These are phyloP conservation scores for Trichomalopsis sarcophagae DNA, from an alignment of 1,140 invertebrate genomes.

Conservation along the genomic window DNA sequence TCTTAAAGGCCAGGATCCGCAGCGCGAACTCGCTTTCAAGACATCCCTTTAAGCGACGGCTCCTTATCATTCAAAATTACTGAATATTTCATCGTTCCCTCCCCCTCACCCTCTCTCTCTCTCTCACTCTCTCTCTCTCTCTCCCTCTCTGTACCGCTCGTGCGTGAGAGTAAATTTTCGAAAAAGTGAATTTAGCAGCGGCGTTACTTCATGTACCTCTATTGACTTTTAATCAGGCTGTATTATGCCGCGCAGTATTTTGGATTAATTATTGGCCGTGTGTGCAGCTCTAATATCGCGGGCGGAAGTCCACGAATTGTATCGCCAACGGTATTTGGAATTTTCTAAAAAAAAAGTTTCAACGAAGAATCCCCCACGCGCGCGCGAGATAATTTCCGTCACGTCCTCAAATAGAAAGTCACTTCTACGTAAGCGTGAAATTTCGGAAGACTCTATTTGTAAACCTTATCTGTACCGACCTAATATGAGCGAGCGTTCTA, in stretches of 20 bases:
- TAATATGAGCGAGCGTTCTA: too few species aligned
- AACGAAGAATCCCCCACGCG: too few species aligned
- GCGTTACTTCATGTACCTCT: background rate
- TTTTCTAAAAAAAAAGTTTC: background rate
- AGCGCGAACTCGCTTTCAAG: slow-evolving; percentile 26
- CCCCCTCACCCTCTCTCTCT: too few species aligned
- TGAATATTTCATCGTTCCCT: slow-evolving; percentile 25
- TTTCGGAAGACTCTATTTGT: background rate
- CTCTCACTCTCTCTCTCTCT: too few species aligned
- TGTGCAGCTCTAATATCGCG: too few species aligned
- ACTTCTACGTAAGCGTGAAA: background rate
- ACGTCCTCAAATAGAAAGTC: background rate
- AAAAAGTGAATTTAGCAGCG: background rate
- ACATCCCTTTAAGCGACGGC: slow-evolving; percentile 40
- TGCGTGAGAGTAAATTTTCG: background rate
- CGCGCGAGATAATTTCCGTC: too few species aligned
- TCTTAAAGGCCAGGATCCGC: slow-evolving; percentile 39
- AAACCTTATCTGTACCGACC: background rate
- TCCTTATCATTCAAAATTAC: background rate
- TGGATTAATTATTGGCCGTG: too few species aligned
- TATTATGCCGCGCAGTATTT: background rate
- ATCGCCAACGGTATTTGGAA: background rate
- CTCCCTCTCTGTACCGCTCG: too few species aligned
- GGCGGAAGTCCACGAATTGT: background rate
- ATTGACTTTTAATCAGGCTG: background rate